Evolutionary conservation across 2,113 vertebrate genomes (phyloP).

Genomic region (Marcusenius ussheri): DNA sequence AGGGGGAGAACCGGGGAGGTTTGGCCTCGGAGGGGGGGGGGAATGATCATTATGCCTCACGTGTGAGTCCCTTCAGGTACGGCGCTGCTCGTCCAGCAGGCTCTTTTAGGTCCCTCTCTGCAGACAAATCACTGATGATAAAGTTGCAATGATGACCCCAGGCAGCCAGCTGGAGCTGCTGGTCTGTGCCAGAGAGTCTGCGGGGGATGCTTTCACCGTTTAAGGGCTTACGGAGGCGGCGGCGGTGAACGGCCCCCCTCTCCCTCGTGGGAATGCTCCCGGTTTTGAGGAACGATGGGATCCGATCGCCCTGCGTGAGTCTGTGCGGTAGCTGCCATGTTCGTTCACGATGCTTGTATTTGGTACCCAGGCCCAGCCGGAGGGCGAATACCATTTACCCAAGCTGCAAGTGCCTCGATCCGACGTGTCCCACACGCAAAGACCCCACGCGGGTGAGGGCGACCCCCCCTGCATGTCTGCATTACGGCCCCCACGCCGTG

Average conservation of each 20-base stretch:
- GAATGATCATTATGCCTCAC: neutral
- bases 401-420: conserved; percentile 65
- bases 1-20: neutral
- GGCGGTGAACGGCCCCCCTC: neutral
- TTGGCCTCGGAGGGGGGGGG: neutral
- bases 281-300: neutral
- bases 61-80: conserved; percentile 21
- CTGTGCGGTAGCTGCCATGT: neutral
- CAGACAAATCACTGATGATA: neutral
- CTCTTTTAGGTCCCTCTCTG: neutral
- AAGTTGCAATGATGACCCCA: neutral
- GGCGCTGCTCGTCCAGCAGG: conserved; percentile 14
- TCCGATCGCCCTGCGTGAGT: neutral
- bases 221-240: neutral
- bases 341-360: neutral
- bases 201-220: neutral
- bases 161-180: neutral
- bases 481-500: neutral
- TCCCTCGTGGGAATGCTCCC: neutral
- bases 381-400: conserved; percentile 67
- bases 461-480: neutral
- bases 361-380: conserved; percentile 74
- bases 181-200: neutral
- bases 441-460: conserved; percentile 70
- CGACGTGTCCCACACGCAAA: conserved; percentile 58